phyloP scores from a whole-genome alignment of 2,113 vertebrate species.

The Stigmatopora argus region DNA sequence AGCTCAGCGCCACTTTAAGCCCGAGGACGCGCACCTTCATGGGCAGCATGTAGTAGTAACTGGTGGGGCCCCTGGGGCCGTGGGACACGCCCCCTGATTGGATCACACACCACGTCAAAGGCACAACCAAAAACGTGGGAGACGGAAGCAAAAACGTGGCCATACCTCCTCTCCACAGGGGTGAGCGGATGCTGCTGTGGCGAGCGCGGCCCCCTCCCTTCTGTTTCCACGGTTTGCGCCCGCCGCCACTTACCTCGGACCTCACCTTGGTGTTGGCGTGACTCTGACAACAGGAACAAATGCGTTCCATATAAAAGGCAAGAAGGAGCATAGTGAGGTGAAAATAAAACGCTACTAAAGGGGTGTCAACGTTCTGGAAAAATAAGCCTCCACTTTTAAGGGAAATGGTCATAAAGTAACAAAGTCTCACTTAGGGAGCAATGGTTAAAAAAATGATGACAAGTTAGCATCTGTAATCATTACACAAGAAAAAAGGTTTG shows the following conservation, averaged over 20 bases:
- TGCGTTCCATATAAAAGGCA: no score
- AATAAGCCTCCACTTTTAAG: no score
- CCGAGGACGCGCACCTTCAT: constrained; percentile 82
- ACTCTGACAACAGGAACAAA: constrained; percentile 63
- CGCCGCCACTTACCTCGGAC: constrained; percentile 82
- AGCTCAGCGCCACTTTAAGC: constrained; percentile 79
- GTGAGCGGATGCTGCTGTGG: constrained; percentile 84
- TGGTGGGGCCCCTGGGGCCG: constrained; percentile 85
- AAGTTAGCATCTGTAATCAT: no score
- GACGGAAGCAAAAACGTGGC: neutral
- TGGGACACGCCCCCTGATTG: constrained; percentile 77
- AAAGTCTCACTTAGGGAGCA: no score
- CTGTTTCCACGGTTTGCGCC: constrained; percentile 82
- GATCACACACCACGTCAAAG: neutral
- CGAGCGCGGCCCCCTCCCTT: constrained; percentile 80
- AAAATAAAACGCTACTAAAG: no score
- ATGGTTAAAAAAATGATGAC: no score
- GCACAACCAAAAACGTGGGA: neutral
- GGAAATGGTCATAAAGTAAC: no score
- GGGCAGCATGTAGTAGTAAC: constrained; percentile 90
- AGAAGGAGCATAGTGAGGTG: no score
- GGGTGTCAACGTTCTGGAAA: no score
- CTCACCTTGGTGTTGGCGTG: constrained; percentile 78
- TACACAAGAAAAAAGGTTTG: no score
- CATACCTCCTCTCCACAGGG: constrained; percentile 83